Evolutionary conservation across 2,113 vertebrate species (phyloP).

Genomic region (Hymenochirus boettgeri): DNA sequence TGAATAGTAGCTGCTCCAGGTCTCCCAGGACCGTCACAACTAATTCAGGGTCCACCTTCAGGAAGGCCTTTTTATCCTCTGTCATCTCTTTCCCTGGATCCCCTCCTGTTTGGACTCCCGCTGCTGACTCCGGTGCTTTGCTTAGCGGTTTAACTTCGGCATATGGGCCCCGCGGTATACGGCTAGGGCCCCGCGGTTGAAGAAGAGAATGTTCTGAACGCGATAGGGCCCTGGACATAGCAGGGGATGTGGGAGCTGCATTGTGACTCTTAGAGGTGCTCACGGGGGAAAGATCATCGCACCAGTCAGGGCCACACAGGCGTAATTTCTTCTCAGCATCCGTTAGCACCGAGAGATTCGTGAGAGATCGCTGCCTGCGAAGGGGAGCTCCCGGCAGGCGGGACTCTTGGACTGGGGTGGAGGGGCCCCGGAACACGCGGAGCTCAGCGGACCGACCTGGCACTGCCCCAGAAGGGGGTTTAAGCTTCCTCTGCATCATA

Average conservation of each 20-base stretch:
- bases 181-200: constrained; percentile 75
- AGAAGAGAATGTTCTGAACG: constrained; percentile 92
- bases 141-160: constrained; percentile 93
- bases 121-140: constrained; percentile 71
- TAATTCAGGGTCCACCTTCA: constrained; percentile 94
- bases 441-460: constrained; percentile 64
- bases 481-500: constrained; percentile 39
- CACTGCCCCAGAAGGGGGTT: constrained; percentile 26
- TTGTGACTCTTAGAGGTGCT: constrained; percentile 48
- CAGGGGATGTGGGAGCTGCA: constrained; percentile 51
- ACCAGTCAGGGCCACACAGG: constrained; percentile 82
- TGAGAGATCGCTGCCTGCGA: constrained; percentile 87
- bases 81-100: constrained; percentile 60
- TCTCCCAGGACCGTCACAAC: constrained; percentile 95
- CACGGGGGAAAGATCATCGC: constrained; percentile 73
- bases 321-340: constrained; percentile 91
- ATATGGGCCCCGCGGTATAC: constrained; percentile 86
- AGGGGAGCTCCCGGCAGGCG: constrained; percentile 66
- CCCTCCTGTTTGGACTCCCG: constrained; percentile 54
- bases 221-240: constrained; percentile 78
- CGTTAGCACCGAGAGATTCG: constrained; percentile 84
- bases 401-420: constrained; percentile 66
- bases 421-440: constrained; percentile 76
- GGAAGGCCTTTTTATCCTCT: constrained; percentile 80
- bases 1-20: constrained; percentile 95